Percentiles rank a stretch among this genome's conserved stretches.
These are phyloP conservation scores for Microcebus tavaratra DNA, from an alignment of 2,113 vertebrate genomes.

Conservation along the genomic window DNA sequence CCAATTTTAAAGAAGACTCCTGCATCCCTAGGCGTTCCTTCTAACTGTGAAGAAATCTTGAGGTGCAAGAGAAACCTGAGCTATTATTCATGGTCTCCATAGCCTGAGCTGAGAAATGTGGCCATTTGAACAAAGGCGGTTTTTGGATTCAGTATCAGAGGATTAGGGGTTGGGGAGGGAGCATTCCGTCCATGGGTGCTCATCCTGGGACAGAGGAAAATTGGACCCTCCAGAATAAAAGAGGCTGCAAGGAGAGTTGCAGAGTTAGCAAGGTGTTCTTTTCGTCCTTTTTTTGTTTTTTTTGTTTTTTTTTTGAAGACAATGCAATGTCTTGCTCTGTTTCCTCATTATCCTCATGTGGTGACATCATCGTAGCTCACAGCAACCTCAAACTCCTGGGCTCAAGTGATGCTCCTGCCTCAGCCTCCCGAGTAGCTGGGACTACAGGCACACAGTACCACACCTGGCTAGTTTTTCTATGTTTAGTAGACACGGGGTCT, in stretches of 20 bases:
- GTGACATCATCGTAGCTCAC: too few species aligned
- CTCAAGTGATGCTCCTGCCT: too few species aligned
- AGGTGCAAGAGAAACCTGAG: background rate
- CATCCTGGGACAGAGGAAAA: background rate
- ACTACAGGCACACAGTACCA: too few species aligned
- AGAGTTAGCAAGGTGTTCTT: background rate
- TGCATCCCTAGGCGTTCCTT: background rate
- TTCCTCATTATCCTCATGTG: too few species aligned
- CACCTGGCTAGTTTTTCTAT: too few species aligned
- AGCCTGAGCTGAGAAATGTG: background rate
- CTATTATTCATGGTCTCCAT: fast-evolving
- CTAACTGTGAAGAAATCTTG: too few species aligned
- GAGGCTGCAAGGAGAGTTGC: background rate
- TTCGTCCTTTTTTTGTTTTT: too few species aligned
- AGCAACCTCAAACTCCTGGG: too few species aligned
- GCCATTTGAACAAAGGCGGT: background rate
- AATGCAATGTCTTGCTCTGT: too few species aligned
- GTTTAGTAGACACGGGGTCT: too few species aligned
- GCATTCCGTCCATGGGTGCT: background rate
- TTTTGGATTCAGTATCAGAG: background rate
- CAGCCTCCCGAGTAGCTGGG: too few species aligned
- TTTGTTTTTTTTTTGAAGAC: too few species aligned
- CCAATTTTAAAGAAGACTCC: background rate
- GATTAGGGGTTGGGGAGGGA: background rate
- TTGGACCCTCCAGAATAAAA: background rate